phyloP scores from a whole-genome alignment of 2,113 vertebrate genomes.

The Struthidea cinerea region DNA sequence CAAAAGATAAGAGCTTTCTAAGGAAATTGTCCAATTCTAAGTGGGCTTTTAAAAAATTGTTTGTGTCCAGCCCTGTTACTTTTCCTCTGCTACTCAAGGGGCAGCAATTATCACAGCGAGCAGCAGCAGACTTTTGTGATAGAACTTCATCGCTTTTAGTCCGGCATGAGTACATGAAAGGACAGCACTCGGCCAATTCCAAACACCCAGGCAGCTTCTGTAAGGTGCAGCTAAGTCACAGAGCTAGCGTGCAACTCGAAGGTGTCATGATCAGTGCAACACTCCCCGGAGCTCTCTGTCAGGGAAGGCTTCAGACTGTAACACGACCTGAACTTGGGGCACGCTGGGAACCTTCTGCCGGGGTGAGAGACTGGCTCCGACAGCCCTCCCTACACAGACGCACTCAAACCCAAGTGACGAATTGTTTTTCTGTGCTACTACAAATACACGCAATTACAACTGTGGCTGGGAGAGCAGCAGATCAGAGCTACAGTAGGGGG shows the following conservation, averaged over 20 bases:
- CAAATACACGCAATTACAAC: not conserved
- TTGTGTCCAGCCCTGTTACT: not conserved
- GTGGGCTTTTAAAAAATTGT: not conserved
- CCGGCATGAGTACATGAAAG: not conserved
- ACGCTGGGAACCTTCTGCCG: not conserved
- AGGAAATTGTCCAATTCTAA: not conserved
- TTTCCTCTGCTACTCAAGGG: not conserved
- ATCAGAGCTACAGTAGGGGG: not conserved
- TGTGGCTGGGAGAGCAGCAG: not conserved
- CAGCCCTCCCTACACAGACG: not conserved
- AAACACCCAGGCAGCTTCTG: not conserved
- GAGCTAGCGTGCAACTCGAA: not conserved
- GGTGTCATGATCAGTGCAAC: not conserved
- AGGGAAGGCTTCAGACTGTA: not conserved
- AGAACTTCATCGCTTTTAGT: not conserved
- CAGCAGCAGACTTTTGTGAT: not conserved
- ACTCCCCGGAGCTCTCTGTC: not conserved
- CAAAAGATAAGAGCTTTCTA: slow-evolving; percentile 35
- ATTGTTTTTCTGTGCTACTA: not conserved
- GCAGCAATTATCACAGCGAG: not conserved
- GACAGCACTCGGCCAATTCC: not conserved
- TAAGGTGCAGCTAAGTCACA: not conserved
- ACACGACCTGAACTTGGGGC: not conserved
- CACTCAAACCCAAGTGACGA: not conserved
- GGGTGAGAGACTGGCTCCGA: not conserved